phyloP scores from a whole-genome alignment of 2,797 vertebrate genomes.

The Hypotaenidia philippensis region DNA sequence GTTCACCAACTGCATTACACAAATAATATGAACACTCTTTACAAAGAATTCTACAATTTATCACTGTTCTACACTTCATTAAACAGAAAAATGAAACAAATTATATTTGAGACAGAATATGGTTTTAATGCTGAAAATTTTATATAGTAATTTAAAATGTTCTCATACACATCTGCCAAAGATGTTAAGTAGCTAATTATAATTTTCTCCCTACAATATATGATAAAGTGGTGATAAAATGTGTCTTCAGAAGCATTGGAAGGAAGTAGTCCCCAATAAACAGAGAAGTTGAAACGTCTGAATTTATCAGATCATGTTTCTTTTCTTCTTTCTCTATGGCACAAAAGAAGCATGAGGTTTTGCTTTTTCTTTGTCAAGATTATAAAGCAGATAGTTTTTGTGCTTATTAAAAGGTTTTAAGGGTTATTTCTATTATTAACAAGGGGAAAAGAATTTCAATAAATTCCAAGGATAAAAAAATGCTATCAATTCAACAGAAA shows the following conservation, averaged over 20 bases:
- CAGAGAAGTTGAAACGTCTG: background rate
- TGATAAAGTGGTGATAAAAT: constrained; percentile 3
- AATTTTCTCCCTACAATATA: background rate
- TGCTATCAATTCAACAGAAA: too few relatives aligned
- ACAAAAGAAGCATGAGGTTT: background rate
- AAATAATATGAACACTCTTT: constrained; percentile 50
- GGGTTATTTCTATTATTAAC: too few relatives aligned
- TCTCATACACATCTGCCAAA: constrained; percentile 47
- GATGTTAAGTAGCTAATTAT: constrained; percentile 49
- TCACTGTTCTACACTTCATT: constrained; percentile 65
- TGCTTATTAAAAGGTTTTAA: too few relatives aligned
- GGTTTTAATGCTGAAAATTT: constrained; percentile 43
- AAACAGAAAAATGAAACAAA: constrained; percentile 69
- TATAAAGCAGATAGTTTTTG: background rate
- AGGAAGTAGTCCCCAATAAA: background rate
- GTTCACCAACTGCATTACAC: constrained; percentile 13
- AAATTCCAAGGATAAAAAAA: too few relatives aligned
- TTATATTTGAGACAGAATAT: constrained; percentile 50
- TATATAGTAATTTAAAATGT: constrained; percentile 26
- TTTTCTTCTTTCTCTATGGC: background rate
- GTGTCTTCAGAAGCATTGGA: background rate
- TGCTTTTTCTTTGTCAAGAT: background rate
- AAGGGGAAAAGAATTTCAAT: too few relatives aligned
- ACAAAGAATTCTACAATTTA: constrained; percentile 49
- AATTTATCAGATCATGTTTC: background rate